Base-by-base conservation (phyloP, 2,888 invertebrate species). In the Cremastinae sp. region DNA sequence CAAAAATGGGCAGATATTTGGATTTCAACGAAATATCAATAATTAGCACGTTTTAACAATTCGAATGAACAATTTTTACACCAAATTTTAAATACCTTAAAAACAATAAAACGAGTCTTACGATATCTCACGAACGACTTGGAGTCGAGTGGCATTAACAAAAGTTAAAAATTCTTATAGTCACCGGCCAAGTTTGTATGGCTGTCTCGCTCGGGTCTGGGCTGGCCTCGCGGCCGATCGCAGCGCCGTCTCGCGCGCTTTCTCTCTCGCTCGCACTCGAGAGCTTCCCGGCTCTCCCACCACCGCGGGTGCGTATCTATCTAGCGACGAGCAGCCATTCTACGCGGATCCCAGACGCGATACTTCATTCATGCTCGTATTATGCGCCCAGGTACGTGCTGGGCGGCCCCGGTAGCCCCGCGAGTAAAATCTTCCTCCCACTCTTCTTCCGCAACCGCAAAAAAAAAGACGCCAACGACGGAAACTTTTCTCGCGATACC, bases 341-440 rank as follows among this genome's bases (percentile, higher is more conserved):
- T 81, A 81, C 84, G 80, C 79, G 74, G 83, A 83, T 83, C 22
- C n/a, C 85, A 86, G 87, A 87, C 88, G 84, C 66, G 66, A 88
- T 88, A 87, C 88, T 89, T 88, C 89, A 89, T 89, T 89, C 89
- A 89, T 89, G 84, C 87, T 88, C 87, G 87, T 87, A 85, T 88
- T 86, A 86, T 85, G 82, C 84, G 84, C 41, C 75, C 84, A 87
- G 86, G 84, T 78, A 61, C 81, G 87, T 69, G 80, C 36, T 45
- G 74, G 58, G 18, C 14, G 12, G 2, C 8, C 9, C 41, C 9
- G 65, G 80, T 59, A 65, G 85, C 84, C 79, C 61, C 66, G 8
- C 16, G 47, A 14, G 43, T 49, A 20, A 8, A 16, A 38, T 65
- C 36, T 38, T 49, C 16, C 41, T 51, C n/a, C 36, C 59, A 47